These are phyloP conservation scores for Euspilapteryx auroguttella DNA, from an alignment of 2,888 invertebrate species.

Conservation along the genomic window DNA sequence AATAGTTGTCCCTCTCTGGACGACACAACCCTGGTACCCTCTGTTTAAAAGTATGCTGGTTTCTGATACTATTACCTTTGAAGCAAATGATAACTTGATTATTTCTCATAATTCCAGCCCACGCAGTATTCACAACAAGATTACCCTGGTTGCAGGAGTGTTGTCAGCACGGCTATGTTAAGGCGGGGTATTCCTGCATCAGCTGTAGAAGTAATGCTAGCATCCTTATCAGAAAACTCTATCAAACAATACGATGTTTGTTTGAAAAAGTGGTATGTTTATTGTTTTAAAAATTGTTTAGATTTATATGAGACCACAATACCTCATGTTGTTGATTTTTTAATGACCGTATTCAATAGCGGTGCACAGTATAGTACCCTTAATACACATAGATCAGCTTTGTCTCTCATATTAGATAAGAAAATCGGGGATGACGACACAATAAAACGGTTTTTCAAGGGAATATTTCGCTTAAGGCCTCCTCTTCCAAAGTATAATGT, in stretches of 20 bases:
- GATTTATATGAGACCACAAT: constrained; percentile 5
- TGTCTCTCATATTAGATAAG: constrained; percentile 2
- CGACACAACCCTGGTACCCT: constrained; percentile 2
- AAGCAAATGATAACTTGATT: not conserved
- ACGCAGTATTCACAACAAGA: not conserved
- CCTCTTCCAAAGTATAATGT: not conserved
- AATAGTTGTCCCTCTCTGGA: not conserved
- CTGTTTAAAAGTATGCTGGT: not conserved
- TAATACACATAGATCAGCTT: constrained; percentile 6
- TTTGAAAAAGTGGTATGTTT: constrained; percentile 1
- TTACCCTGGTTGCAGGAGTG: not conserved
- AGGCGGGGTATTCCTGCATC: not conserved
- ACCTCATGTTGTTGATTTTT: constrained; percentile 5
- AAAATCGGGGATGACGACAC: constrained; percentile 2
- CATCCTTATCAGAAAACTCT: constrained; percentile 1
- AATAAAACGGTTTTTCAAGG: constrained; percentile 8
- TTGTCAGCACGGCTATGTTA: constrained; percentile 2
- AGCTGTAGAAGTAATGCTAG: not conserved
- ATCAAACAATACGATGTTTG: constrained; percentile 2
- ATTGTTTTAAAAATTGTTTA: constrained; percentile 4
- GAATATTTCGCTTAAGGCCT: constrained; percentile 5
- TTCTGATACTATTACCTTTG: not conserved
- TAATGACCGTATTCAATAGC: constrained; percentile 3
- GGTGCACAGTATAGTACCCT: constrained; percentile 6
- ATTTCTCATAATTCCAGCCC: not conserved